Evolutionary conservation across 2,888 invertebrate species (phyloP).

Genomic region (Limenitis camilla): DNA sequence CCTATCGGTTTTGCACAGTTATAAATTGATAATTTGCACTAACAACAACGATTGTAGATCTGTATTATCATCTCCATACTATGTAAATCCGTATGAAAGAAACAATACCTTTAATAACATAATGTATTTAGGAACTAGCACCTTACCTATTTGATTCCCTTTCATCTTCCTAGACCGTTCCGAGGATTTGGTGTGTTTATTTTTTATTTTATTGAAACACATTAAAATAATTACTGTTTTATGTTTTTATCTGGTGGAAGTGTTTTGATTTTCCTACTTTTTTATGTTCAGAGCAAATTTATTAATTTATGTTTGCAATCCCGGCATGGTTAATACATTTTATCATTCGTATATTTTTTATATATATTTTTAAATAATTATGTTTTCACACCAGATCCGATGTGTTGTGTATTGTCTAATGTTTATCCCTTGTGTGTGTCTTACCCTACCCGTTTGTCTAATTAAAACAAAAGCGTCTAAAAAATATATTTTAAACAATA

Average conservation of each 20-base stretch:
- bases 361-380: constrained; percentile 46
- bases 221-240: constrained; percentile 52
- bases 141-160: constrained; percentile 61
- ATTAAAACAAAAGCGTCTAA: constrained; percentile 63
- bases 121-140: constrained; percentile 60
- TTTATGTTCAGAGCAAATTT: constrained; percentile 48
- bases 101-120: constrained; percentile 20
- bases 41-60: constrained; percentile 65
- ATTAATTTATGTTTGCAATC: constrained; percentile 59
- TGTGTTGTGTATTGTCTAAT: constrained; percentile 92
- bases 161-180: constrained; percentile 71
- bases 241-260: constrained; percentile 71
- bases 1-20: constrained; percentile 58
- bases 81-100: constrained; percentile 45
- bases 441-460: constrained; percentile 77
- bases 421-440: constrained; percentile 93
- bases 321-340: constrained; percentile 61
- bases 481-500: constrained; percentile 39
- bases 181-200: constrained; percentile 75
- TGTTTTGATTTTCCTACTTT: constrained; percentile 74
- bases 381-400: constrained; percentile 74
- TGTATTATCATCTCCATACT: constrained; percentile 62
- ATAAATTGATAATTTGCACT: constrained; percentile 65
- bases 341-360: constrained; percentile 36
- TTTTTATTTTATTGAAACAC: constrained; percentile 59